Base-by-base conservation (phyloP, 2,113 vertebrate genomes). In the Rallus limicola region DNA sequence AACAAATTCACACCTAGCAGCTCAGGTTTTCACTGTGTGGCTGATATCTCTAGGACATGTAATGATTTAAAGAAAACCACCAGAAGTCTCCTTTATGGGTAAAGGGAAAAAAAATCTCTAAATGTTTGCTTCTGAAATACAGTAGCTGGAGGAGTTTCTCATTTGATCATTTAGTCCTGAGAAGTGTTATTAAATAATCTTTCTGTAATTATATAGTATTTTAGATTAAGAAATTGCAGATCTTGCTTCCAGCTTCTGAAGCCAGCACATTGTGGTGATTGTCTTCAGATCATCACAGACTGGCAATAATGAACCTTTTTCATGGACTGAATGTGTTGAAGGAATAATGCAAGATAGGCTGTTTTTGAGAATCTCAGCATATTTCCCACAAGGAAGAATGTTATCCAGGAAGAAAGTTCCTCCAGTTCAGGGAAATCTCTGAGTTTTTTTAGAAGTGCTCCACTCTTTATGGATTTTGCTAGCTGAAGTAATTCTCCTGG, bases 1-100 rank as follows among this genome's bases (percentile, higher is more conserved):
- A 71, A 90, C 74, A 90, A 86, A 93, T 94, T 95, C 82, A 90
- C 77, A 93, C 88, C 92, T 96, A 71, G 77, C 72, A 90, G 64
- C 65, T 93, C 52, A 38, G 55, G 38, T 78, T 96, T 78, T 74
- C 71, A 33, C 53, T 48, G 31, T 67, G 70, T 84, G 42, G n/a
- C 60, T 86, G 44, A 38, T 86, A 55, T 86, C 64, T 80, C n/a
- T 77, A 38, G 68, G 60, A 13, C 56, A 48, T 1, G 1, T n/a
- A 25, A 53, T 36, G 34, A 53, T 88, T 81, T 74, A 1, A 5
- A 72, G 71, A 83, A 88, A 88, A 60, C 33, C 8, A 72, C 38
- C 4, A 1, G 52, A 8, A 38, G 10, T 33, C 9, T 17, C 10
- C 42, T 86, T 10, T 12, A 5, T 56, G 17, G 29, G 12, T 71